Base-by-base conservation (phyloP, 1,140 invertebrate genomes). In the Drosophila mayri region DNA sequence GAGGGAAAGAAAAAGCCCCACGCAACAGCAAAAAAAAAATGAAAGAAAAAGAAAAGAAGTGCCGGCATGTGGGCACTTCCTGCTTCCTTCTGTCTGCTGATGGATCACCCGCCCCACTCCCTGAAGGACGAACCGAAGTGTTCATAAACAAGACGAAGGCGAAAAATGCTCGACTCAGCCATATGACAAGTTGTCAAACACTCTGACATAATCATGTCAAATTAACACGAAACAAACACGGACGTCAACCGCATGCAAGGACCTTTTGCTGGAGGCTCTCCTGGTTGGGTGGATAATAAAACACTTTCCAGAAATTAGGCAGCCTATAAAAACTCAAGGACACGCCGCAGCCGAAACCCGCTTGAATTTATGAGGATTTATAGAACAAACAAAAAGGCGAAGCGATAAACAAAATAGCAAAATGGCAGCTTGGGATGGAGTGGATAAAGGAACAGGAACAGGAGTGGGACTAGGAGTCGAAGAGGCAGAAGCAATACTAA, bases 161-260 rank as follows among this genome's bases (percentile, higher is more conserved):
- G 12, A 41, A 47, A 59, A 37, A 76, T 47, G 12, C 46, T 43
- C 41, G 30, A 16, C 46, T 28, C 41, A 47, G 67, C 61, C 79
- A 84, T 90, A 79, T 90, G 85, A 85, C 74, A 90, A 81, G 78
- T 81, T 85, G 85, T 79, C 85, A 88, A 90, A 90, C 85, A 85
- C 77, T 88, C 65, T 90, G 85, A 85, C 85, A 90, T 90, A 90
- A 90, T 90, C 86, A 85, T 90, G 85, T 90, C 85, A 90, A 90
- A 90, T 90, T 90, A 83, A 75, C 87, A 83, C 85, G 54, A 14
- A 60, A 55, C 73, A 76, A 90, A 70, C 75, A 73, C 35, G 63
- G 38, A 73, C 52, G 32, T 35, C 68, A 58, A 16, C 63, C 37
- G n/a, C 25, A 47, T 54, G 41, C 60, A 58, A 49, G 52, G 38